These are phyloP conservation scores for Xyrichtys novacula DNA, from an alignment of 2,797 vertebrate genomes.

Conservation along the genomic window DNA sequence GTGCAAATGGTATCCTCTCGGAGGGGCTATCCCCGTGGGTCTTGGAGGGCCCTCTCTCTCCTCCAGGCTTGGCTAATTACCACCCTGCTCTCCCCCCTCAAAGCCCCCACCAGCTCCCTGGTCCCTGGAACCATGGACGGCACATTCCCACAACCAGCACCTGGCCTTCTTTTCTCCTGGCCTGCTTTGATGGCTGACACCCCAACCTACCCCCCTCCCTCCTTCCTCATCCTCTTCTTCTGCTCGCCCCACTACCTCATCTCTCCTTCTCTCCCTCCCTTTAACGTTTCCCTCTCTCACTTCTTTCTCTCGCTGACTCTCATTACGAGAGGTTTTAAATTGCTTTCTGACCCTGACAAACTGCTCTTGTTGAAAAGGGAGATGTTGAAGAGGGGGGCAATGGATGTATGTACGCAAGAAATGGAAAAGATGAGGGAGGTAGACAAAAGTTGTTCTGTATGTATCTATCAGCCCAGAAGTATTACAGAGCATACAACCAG, in stretches of 20 bases:
- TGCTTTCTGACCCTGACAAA: conserved; percentile 89
- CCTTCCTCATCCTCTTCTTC: conserved; percentile 74
- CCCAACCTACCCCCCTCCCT: conserved; percentile 72
- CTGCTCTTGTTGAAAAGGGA: conserved; percentile 80
- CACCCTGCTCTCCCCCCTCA: conserved; percentile 45
- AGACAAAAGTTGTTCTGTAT: conserved; percentile 41
- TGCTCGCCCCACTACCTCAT: conserved; percentile 71
- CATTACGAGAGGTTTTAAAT: conserved; percentile 92
- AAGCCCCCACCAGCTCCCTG: conserved; percentile 59
- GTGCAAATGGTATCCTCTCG: conserved; percentile 87
- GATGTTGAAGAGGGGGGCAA: conserved; percentile 64
- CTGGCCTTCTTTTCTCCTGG: conserved; percentile 87
- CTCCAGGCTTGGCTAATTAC: conserved; percentile 87
- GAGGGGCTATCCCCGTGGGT: conserved; percentile 82
- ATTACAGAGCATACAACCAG: conserved; percentile 40
- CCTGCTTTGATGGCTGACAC: conserved; percentile 87
- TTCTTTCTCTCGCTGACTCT: conserved; percentile 74
- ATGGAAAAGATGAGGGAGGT: conserved; percentile 27
- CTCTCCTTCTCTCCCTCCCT: conserved; percentile 70
- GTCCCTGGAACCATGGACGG: conserved; percentile 79
- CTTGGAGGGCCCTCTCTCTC: conserved; percentile 78
- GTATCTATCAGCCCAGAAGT: conserved; percentile 64
- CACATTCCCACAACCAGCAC: conserved; percentile 85
- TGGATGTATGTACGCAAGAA: conserved; percentile 62
- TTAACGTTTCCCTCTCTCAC: conserved; percentile 70